These are phyloP conservation scores for Oryzias woworae DNA, from an alignment of 2,113 vertebrate species.

Conservation along the genomic window DNA sequence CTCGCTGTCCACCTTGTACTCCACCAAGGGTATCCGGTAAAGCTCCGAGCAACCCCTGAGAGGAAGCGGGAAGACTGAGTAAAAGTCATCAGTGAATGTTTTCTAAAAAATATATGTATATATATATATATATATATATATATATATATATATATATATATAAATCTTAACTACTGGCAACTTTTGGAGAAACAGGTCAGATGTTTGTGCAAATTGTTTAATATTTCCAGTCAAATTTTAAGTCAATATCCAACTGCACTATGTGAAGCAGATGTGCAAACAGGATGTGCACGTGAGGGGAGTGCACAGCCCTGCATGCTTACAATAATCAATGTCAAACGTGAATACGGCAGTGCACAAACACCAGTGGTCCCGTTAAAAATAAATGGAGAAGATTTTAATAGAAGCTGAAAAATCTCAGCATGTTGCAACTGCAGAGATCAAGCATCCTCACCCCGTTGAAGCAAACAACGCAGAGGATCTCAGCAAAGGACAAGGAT, in stretches of 20 bases:
- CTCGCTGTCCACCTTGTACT: constrained; percentile 97
- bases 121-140: background rate
- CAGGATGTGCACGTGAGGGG: background rate
- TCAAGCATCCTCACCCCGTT: constrained; percentile 35
- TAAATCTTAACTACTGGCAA: background rate
- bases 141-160: background rate
- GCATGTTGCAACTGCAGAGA: background rate
- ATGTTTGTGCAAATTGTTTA: too few species aligned
- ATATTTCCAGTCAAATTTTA: too few species aligned
- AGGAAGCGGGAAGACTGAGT: constrained; percentile 4
- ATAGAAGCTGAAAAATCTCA: constrained; percentile 35
- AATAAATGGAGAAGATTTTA: constrained; percentile 24
- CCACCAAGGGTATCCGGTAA: constrained; percentile 96
- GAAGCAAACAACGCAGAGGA: constrained; percentile 43
- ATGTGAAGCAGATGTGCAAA: constrained; percentile 22
- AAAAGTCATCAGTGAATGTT: background rate
- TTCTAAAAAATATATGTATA: too few species aligned
- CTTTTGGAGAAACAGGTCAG: too few species aligned
- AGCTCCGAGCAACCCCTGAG: constrained; percentile 94
- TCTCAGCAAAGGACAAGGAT: constrained; percentile 44
- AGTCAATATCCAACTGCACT: constrained; percentile 14
- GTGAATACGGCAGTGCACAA: background rate
- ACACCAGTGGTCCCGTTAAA: constrained; percentile 9
- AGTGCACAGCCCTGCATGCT: background rate
- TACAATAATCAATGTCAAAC: constrained; percentile 5